Conservation (phyloP, 2,797 vertebrate genomes). For the Pyrocephalus nanus region DNA sequence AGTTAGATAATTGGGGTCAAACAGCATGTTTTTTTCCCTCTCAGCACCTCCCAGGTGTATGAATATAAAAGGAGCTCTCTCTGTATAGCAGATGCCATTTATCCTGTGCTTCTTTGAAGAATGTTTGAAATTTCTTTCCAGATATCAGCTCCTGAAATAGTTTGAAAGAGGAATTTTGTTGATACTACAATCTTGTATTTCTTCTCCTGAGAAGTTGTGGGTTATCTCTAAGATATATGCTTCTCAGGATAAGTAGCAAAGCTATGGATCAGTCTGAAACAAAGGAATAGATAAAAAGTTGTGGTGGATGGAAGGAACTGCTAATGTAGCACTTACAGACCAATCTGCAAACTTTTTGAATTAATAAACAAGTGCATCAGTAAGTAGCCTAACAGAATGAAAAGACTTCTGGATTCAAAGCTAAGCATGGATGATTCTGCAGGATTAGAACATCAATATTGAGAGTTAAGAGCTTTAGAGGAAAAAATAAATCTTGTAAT, state of each 20-base stretch:
- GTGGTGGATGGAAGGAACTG: background rate
- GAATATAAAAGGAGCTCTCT: background rate
- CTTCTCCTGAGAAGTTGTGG: background rate
- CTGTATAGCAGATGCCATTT: background rate
- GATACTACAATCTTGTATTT: background rate
- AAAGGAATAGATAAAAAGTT: background rate
- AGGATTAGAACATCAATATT: background rate
- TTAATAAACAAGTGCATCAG: background rate
- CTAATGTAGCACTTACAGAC: background rate
- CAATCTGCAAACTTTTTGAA: background rate
- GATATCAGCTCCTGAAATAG: background rate
- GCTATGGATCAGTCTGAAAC: background rate
- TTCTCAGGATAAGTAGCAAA: background rate
- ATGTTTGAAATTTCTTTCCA: background rate
- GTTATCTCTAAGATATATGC: background rate
- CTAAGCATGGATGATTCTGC: constrained; percentile 1
- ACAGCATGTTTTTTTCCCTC: background rate
- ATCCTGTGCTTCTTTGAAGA: background rate
- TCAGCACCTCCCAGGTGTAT: background rate
- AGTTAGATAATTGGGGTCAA: background rate
- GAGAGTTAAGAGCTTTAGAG: background rate
- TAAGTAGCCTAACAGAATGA: background rate
- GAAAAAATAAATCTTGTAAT: background rate
- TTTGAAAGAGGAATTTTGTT: background rate
- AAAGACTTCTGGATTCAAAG: background rate